Conservation (phyloP, 2,113 vertebrate species). For the Grus americana region DNA sequence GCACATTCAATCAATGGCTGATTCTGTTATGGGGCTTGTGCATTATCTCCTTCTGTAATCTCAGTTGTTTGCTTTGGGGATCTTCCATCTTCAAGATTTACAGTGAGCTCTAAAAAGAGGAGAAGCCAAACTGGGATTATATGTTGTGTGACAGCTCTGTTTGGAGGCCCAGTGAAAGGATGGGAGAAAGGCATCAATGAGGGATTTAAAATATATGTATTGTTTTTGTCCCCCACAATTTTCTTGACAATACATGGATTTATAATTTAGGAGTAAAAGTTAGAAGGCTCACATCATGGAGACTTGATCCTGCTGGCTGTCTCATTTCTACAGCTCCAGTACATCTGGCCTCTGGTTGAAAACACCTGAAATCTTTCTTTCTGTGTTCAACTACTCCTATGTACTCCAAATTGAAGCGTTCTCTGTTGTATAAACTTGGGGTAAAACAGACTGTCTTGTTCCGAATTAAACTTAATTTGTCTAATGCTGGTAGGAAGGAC, state of each 20-base stretch:
- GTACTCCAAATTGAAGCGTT: slow-evolving; percentile 49
- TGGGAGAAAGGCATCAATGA: slow-evolving; percentile 65
- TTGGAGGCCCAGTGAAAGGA: slow-evolving; percentile 71
- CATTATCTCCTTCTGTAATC: slow-evolving; percentile 77
- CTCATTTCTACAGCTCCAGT: slow-evolving; percentile 57
- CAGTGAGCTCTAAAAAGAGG: slow-evolving; percentile 64
- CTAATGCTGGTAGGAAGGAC: slow-evolving; percentile 65
- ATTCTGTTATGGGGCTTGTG: slow-evolving; percentile 67
- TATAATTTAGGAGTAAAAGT: slow-evolving; percentile 56
- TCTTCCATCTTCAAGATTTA: slow-evolving; percentile 70
- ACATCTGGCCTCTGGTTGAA: slow-evolving; percentile 58
- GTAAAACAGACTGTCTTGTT: slow-evolving; percentile 59
- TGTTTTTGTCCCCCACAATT: slow-evolving; percentile 21
- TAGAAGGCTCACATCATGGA: slow-evolving; percentile 23
- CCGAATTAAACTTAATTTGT: slow-evolving; percentile 53
- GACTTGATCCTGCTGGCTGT: slow-evolving; percentile 52
- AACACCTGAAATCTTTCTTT: slow-evolving; percentile 66
- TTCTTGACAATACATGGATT: slow-evolving; percentile 54
- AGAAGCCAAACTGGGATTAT: slow-evolving; percentile 72
- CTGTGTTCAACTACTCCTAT: slow-evolving; percentile 52
- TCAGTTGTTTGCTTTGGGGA: slow-evolving; percentile 73
- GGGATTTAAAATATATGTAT: slow-evolving; percentile 51
- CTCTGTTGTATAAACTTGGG: slow-evolving; percentile 56
- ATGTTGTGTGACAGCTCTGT: slow-evolving; percentile 71
- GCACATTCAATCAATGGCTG: slow-evolving; percentile 67